Conservation (phyloP, 2,797 vertebrate genomes). For the Gymnothorax reevesii region DNA sequence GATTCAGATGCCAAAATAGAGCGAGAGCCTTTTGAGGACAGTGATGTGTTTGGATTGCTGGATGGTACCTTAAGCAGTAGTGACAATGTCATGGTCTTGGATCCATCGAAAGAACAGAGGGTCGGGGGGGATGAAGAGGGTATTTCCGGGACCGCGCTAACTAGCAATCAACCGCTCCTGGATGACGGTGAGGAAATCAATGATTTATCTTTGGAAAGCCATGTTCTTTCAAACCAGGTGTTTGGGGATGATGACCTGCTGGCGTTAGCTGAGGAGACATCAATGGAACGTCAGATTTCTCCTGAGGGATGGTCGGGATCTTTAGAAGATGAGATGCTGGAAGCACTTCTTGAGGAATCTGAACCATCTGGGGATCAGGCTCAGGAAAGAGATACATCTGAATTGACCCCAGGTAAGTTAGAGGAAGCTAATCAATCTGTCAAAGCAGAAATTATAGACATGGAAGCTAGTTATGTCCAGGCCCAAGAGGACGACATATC, state of each 20-base stretch:
- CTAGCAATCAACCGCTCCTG: constrained; percentile 7
- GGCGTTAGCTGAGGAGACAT: constrained; percentile 18
- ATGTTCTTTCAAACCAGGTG: neutral
- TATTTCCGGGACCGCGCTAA: neutral
- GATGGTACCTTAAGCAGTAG: neutral
- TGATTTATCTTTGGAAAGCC: neutral
- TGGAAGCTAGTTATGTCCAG: neutral
- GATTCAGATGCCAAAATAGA: neutral
- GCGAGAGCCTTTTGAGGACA: neutral
- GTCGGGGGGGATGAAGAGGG: neutral
- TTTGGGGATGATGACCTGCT: neutral
- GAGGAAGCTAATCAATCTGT: constrained; percentile 7
- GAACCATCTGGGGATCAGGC: neutral
- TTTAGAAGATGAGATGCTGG: constrained; percentile 9
- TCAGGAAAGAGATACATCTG: neutral
- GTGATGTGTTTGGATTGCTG: neutral
- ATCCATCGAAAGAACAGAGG: constrained; percentile 17
- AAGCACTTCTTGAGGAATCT: neutral
- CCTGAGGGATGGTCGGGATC: neutral
- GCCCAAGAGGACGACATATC: neutral
- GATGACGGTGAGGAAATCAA: constrained; percentile 6
- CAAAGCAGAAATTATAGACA: neutral
- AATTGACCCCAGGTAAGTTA: neutral
- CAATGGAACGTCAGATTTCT: neutral
- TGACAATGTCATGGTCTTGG: neutral